Evolutionary conservation across 1,140 invertebrate species (phyloP).

Genomic region (Bombus picipes): DNA sequence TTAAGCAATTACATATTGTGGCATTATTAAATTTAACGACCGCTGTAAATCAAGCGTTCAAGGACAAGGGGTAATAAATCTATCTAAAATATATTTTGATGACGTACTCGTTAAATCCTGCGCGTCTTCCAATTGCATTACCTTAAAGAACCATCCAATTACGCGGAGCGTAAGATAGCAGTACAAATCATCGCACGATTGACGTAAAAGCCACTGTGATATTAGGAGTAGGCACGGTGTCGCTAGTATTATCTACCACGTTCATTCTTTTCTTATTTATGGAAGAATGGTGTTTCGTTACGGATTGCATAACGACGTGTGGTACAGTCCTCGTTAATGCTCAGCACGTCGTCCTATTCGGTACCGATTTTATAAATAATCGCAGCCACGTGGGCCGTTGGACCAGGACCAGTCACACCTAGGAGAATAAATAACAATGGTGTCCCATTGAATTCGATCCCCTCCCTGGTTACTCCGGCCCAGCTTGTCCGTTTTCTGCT

Average conservation of each 20-base stretch:
- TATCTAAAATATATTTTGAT: conserved; percentile 38
- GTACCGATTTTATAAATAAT: conserved; percentile 71
- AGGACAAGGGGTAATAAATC: conserved; percentile 13
- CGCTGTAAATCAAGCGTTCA: conserved; percentile 10
- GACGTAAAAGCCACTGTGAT: conserved; percentile 13
- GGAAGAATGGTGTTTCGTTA: conserved; percentile 27
- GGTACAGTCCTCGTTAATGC: conserved; percentile 57
- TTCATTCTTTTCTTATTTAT: conserved; percentile 56
- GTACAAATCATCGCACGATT: conserved; percentile 24
- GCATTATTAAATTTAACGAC: conserved; percentile 39
- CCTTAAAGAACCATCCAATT: conserved; percentile 33
- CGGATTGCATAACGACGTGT: conserved; percentile 55
- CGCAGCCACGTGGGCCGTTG: conserved; percentile 57
- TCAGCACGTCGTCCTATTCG: conserved; percentile 64
- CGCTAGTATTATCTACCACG: conserved; percentile 48
- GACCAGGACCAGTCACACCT: conserved; percentile 62
- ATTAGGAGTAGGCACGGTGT: conserved; percentile 27
- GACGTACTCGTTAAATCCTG: conserved; percentile 28
- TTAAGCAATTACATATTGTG: conserved; percentile 7
- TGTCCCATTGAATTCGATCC: conserved; percentile 66
- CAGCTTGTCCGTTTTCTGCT: conserved; percentile 44
- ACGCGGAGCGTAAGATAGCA: conserved; percentile 21
- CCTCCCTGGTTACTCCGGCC: conserved; percentile 4
- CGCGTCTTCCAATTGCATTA: conserved; percentile 13
- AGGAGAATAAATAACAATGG: conserved; percentile 71